Base-by-base conservation (phyloP, 2,888 invertebrate species). In the Esperia sulphurella region DNA sequence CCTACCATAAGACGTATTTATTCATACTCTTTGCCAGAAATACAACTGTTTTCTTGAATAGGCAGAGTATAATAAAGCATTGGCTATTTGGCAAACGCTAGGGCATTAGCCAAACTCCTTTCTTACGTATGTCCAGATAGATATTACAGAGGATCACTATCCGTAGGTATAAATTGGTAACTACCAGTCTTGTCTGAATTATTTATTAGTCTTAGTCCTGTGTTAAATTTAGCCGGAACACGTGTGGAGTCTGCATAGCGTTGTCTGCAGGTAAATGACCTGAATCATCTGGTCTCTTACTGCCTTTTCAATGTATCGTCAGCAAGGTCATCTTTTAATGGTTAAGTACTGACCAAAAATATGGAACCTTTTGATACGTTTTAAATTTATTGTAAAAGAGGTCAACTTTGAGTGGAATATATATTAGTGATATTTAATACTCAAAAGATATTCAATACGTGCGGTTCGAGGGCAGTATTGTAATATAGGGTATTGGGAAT, bases 191-290 rank as follows among this genome's bases (percentile, higher is more conserved):
- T 28, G 42, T 41, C 46, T 46, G 30, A 12, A 28, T 42, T 8
- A 46, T 46, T 46, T 41, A 37, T 46, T 42, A 42, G 37, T 42
- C 14, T 41, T 41, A 39, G 41, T 33, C 28, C 33, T 10, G 10
- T 10, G 35, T 30, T 46, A 37, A 45, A 41, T 46, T 41, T 37
- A 46, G 28, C 39, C 6, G 1, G 39, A 33, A 13, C 41, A 12
- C 29, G 10, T 12, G 42, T 29, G 42, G 28, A 14, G 40, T 40
- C 40, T 40, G 40, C 40, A 40, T 40, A 40, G 30, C 30, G 12
- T 41, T 31, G 31, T 31, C 31, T 42, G 8, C 37, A 42, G 46
- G 29, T 42, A 37, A 46, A 29, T 12, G 41, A 35, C 46, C 41
- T 35, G 13, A n/a, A 14, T 41, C 14, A 10, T 41, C 14, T 41